A percentile compares a stretch with the other conserved stretches of the same genome.
Conservation (phyloP, 2,888 invertebrate genomes). For the Venusia cambrica region DNA sequence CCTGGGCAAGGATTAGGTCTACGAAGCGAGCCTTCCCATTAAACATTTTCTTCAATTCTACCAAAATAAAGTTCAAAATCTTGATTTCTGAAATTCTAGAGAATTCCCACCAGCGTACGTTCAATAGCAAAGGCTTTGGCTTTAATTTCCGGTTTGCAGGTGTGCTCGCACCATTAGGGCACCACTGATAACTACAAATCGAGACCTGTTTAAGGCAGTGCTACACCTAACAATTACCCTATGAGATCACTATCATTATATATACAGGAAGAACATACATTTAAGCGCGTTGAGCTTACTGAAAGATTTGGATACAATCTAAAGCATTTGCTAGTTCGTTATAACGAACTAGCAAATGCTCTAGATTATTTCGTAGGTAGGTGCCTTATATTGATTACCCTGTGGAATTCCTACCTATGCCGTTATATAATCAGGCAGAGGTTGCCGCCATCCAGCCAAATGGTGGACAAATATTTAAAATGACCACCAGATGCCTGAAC, state of each 20-base stretch:
- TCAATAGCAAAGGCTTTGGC: constrained; percentile 33
- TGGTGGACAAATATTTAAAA: too few species aligned
- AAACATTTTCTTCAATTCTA: too few species aligned
- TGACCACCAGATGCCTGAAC: too few species aligned
- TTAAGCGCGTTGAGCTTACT: constrained; percentile 11
- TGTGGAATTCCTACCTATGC: too few species aligned
- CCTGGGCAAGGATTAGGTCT: too few species aligned
- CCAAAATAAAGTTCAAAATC: too few species aligned
- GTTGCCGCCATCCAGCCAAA: too few species aligned
- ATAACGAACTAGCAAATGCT: too few species aligned
- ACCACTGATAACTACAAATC: constrained; percentile 34
- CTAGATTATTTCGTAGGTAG: too few species aligned
- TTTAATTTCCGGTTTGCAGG: constrained; percentile 46
- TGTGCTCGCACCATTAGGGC: constrained; percentile 48
- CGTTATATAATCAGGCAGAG: too few species aligned
- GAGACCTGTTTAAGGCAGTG: constrained; percentile 37
- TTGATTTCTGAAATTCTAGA: constrained; percentile 7
- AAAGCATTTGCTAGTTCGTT: constrained; percentile 13
- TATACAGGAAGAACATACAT: constrained; percentile 13
- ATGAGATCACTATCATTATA: constrained; percentile 24
- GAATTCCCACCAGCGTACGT: constrained; percentile 4
- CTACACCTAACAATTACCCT: constrained; percentile 28
- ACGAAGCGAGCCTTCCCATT: too few species aligned
- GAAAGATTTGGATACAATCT: constrained; percentile 19
- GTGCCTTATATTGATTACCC: too few species aligned